These are phyloP conservation scores for Mycogona germanica DNA, from an alignment of 2,888 invertebrate genomes.

Conservation along the genomic window DNA sequence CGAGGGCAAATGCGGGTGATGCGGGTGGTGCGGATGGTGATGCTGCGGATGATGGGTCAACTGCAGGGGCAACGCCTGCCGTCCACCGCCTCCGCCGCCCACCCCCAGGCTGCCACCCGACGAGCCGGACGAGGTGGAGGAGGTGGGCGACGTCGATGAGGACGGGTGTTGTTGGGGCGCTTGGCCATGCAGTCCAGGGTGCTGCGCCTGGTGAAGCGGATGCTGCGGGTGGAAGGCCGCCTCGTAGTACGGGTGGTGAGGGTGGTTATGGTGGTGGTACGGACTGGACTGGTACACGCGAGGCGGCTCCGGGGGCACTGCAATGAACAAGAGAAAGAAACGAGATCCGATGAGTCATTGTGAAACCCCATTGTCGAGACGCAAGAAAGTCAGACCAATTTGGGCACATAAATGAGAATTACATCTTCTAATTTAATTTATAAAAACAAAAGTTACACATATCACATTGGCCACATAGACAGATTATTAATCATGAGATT, in stretches of 20 bases:
- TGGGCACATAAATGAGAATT: too few species aligned
- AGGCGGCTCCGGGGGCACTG: conserved; percentile 13
- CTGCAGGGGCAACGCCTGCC: conserved; percentile 24
- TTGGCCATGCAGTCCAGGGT: conserved; percentile 28
- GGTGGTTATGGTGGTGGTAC: conserved; percentile 14
- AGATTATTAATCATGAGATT: too few species aligned
- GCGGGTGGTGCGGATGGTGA: conserved; percentile 35
- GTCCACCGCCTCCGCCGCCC: conserved; percentile 28
- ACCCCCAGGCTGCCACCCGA: background rate
- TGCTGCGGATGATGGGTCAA: conserved; percentile 23
- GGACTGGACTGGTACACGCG: conserved; percentile 15
- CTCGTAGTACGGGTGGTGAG: conserved; percentile 12
- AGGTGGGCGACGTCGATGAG: background rate
- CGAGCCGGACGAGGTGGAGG: background rate
- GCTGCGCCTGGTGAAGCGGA: conserved; percentile 32
- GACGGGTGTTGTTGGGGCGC: too few species aligned
- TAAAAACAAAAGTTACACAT: too few species aligned
- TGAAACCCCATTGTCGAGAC: background rate
- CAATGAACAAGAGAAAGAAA: conserved; percentile 13
- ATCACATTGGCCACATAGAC: too few species aligned
- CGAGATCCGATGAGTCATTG: background rate
- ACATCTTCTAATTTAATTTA: too few species aligned
- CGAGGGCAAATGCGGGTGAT: conserved; percentile 28
- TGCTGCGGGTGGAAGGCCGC: conserved; percentile 35
- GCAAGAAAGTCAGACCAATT: too few species aligned